Evolutionary conservation across 1,140 invertebrate genomes (phyloP), one percentile per base, ranked within the genome.

Genomic region (Schlechtendalia chinensis): DNA sequence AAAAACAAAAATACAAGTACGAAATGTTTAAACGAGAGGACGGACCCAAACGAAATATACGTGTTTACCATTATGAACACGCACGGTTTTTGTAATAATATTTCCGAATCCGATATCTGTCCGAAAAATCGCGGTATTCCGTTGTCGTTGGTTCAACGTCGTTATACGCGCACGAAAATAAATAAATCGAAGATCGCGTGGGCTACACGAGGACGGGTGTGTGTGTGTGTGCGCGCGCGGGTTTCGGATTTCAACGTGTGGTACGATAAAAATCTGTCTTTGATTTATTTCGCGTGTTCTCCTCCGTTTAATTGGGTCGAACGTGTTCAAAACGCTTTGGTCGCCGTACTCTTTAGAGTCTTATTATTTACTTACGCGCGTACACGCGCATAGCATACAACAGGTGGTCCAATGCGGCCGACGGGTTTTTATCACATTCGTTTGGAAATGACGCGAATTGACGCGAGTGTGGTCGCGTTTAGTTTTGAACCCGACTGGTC

Each of bases 231-330:
- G 39, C 39, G 8, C 32, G 32, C 3, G 32, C 32, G 32, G 5
- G 47, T 14, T 50, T 16, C 53, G 53, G 17, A 39, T 54, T 17
- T n/a, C 16, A 6, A n/a, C 6, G 17, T n/a, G 53, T n/a, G 53
- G 10, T 50, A 47, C 39, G 67, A 50, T 69, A 69, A 50, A 27
- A 69, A 69, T 69, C 67, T 69, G 67, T 69, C 67, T 69, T 45
- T 50, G 67, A 69, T 50, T 69, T 50, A 69, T 69, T 69, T 69
- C 67, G n/a, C n/a, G 67, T 69, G 39, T 27, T 50, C 39, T 69
- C 50, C 22, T 22, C 22, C 45, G 16, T 69, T 69, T 69, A 69
- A 69, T 69, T 69, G 50, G 67, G 67, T 69, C 67, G 67, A 69
- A 69, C 45, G 67, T 69, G 45, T 69, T 50, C 24, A 69, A 50